phyloP scores from a whole-genome alignment of 2,888 invertebrate species.

The Neoscelio sp. region DNA sequence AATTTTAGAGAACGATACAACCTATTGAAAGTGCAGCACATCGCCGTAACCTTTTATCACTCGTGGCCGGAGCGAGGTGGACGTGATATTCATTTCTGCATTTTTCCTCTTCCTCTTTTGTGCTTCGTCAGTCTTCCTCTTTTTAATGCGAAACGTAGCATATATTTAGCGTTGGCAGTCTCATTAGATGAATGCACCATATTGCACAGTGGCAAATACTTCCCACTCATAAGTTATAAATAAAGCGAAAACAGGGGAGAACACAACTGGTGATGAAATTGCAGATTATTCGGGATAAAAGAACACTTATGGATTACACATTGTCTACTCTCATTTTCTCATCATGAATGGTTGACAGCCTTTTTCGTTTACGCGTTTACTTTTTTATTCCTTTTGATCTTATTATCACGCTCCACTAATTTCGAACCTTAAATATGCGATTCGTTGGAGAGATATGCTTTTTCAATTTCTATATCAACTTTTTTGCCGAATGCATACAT shows the following conservation, averaged over 20 bases:
- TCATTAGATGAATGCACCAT: conserved; percentile 51
- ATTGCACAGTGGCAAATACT: conserved; percentile 37
- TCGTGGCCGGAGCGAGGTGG: conserved; percentile 51
- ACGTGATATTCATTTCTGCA: conserved; percentile 53
- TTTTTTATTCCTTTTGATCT: neutral
- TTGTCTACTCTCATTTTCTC: conserved; percentile 2
- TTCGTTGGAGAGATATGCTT: neutral
- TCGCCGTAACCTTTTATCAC: conserved; percentile 51
- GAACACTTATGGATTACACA: conserved; percentile 16
- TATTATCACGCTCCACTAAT: neutral
- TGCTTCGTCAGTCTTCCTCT: conserved; percentile 10
- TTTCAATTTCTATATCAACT: too few species aligned
- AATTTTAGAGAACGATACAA: conserved; percentile 35
- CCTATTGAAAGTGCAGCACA: conserved; percentile 45
- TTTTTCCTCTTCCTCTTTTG: conserved; percentile 37
- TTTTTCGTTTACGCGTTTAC: neutral
- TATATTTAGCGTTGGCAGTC: conserved; percentile 45
- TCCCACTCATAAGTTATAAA: conserved; percentile 39
- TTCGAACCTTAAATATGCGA: neutral
- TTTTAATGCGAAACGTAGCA: conserved; percentile 39
- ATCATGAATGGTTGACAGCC: conserved; percentile 3
- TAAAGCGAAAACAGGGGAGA: conserved; percentile 17
- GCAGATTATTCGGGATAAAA: conserved; percentile 26
- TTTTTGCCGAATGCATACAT: too few species aligned
- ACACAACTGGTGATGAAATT: conserved; percentile 23